Conservation (phyloP, 1,140 invertebrate species). For the Pogonognathellus flavescens region DNA sequence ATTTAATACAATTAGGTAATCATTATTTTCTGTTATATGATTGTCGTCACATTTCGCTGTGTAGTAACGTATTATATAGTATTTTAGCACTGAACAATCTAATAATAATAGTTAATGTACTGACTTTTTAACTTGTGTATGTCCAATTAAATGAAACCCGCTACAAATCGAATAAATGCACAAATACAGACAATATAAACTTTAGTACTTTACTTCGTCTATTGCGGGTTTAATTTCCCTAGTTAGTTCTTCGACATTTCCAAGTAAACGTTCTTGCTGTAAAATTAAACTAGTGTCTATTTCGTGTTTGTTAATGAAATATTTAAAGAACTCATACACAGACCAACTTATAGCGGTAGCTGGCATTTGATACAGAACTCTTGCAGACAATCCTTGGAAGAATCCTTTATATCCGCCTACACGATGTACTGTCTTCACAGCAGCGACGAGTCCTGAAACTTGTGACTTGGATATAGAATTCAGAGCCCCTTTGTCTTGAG, state of each 20-base stretch:
- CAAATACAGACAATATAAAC: no score
- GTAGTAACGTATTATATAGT: no score
- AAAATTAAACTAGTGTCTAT: neutral
- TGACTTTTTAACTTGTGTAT: no score
- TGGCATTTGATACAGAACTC: slow-evolving; percentile 96
- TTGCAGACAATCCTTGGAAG: slow-evolving; percentile 85
- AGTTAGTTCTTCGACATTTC: neutral
- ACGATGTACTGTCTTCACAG: slow-evolving; percentile 78
- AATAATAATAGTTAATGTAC: no score
- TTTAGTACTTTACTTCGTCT: neutral
- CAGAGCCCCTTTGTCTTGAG: slow-evolving; percentile 82
- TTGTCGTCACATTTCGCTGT: no score
- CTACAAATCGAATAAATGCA: no score
- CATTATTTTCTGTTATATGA: no score
- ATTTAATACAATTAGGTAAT: no score
- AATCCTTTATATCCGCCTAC: slow-evolving; percentile 84
- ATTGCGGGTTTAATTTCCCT: neutral
- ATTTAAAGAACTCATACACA: slow-evolving; percentile 88
- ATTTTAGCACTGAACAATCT: no score
- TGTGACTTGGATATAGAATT: slow-evolving; percentile 70
- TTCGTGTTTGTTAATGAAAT: slow-evolving; percentile 60
- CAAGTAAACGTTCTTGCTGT: no score
- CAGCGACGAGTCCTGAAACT: slow-evolving; percentile 76
- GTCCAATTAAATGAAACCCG: no score
- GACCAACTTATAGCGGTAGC: slow-evolving; percentile 99